Percentiles rank a stretch among this genome's conserved stretches.
Conservation (phyloP, 1,140 invertebrate genomes). For the Pemphigus obesinymphae region DNA sequence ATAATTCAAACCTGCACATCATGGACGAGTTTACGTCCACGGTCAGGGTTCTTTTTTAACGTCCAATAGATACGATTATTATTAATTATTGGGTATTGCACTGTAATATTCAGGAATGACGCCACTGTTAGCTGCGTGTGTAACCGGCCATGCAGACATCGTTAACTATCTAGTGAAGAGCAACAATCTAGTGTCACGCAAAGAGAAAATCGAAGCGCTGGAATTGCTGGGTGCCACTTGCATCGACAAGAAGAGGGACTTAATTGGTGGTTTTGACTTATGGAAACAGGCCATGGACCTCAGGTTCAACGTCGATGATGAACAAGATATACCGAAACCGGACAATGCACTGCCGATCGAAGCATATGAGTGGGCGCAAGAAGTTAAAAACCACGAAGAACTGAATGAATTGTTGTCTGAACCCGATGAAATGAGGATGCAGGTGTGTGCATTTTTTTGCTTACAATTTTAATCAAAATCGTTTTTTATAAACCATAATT, state of each 20-base stretch:
- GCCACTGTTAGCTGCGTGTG: slow-evolving; percentile 83
- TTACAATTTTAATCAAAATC: too few species aligned
- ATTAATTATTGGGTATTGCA: slow-evolving; percentile 4
- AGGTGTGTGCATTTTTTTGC: slow-evolving; percentile 61
- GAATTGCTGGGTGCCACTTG: slow-evolving; percentile 92
- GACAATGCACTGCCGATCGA: slow-evolving; percentile 63
- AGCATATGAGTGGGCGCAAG: slow-evolving; percentile 81
- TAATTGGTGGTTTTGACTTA: slow-evolving; percentile 78
- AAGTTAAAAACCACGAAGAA: slow-evolving; percentile 71
- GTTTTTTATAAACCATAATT: slow-evolving; percentile 48
- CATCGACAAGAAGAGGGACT: slow-evolving; percentile 93
- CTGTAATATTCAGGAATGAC: slow-evolving; percentile 70
- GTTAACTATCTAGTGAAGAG: slow-evolving; percentile 81
- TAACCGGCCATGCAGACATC: slow-evolving; percentile 82
- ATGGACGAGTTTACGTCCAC: too few species aligned
- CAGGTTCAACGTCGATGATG: slow-evolving; percentile 56
- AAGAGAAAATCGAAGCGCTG: slow-evolving; percentile 83
- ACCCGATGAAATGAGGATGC: slow-evolving; percentile 94
- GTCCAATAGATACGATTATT: too few species aligned
- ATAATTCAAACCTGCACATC: too few species aligned
- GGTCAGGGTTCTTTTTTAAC: too few species aligned
- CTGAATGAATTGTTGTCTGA: slow-evolving; percentile 83
- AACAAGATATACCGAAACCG: slow-evolving; percentile 60
- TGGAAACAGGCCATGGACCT: slow-evolving; percentile 87
- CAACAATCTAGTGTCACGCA: slow-evolving; percentile 62